Conservation (phyloP, 1,140 invertebrate species). For the Caenorhabditis remanei region DNA sequence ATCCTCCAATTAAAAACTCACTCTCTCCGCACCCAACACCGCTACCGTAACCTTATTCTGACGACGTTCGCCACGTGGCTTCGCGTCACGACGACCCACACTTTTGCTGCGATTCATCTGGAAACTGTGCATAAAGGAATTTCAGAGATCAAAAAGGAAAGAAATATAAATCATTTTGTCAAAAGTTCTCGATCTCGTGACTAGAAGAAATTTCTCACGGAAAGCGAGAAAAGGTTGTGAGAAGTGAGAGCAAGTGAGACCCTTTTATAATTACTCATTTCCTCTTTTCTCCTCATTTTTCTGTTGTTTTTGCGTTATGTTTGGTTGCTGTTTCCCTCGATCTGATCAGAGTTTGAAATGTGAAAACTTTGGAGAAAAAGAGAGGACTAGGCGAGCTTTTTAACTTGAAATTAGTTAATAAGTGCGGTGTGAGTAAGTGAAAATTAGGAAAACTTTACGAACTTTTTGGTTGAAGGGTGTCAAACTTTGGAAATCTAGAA, state of each 20-base stretch:
- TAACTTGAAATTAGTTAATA: too few species aligned
- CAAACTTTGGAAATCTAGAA: too few species aligned
- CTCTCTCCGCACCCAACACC: conserved; percentile 29
- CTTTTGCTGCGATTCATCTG: conserved; percentile 47
- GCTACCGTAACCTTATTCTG: conserved; percentile 42
- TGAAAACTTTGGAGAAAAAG: not conserved
- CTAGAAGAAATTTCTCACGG: conserved; percentile 25
- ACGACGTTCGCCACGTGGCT: conserved; percentile 23
- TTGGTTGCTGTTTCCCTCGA: not conserved
- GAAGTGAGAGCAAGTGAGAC: not conserved
- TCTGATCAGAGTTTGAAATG: not conserved
- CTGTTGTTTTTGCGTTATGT: conserved; percentile 1
- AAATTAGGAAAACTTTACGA: too few species aligned
- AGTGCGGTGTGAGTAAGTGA: too few species aligned
- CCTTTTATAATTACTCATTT: conserved; percentile 42
- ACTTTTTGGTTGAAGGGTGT: too few species aligned
- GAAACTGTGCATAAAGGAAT: too few species aligned
- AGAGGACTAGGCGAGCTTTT: not conserved
- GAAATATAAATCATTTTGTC: too few species aligned
- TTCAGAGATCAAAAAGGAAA: too few species aligned
- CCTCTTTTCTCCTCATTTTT: not conserved
- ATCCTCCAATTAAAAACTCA: not conserved
- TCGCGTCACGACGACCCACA: conserved; percentile 38
- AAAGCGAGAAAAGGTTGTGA: conserved; percentile 29
- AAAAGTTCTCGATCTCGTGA: not conserved